Base-by-base conservation (phyloP, 2,113 vertebrate genomes). In the Pterophyllum scalare region DNA sequence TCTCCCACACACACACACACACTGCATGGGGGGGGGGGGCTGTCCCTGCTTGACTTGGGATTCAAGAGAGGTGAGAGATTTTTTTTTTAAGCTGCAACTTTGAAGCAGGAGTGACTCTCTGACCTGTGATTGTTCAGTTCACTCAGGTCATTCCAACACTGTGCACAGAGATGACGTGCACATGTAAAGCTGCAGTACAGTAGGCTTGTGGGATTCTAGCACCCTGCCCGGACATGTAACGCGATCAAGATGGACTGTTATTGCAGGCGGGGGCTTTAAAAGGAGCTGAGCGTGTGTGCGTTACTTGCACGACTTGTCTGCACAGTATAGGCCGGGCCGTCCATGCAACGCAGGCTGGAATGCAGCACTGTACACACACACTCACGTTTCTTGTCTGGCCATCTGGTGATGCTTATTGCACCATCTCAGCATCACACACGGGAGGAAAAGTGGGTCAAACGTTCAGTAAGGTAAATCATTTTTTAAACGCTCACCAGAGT, bases 381-480 rank as follows among this genome's bases (percentile, higher is more conserved):
- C 81, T 59, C 86, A 59, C 20, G 14, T 80, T 84, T 90, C 86
- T 90, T 77, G 93, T 95, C 85, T 90, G 87, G 84, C 93, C 95
- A 95, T 94, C 94, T 95, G 95, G 88, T 91, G 92, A 86, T 78
- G 91, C 86, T 94, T 93, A 94, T 87, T 88, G 79, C 86, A 83
- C 89, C 90, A 87, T 87, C 91, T 80, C 81, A 19, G 20, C 85
- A 89, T 90, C 80, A 60, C 87, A 89, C 87, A 87, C 58, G 3
- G 33, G 54, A 79, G 65, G 3, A 65, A 57, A 91, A 91, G 83
- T 93, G 90, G 94, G 94, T 94, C 94, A 95, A 91, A 94, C 79
- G 83, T 90, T 94, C 89, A 86, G 87, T 70, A 57, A 93, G 93
- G 91, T 94, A 94, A 93, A 93, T 93, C 83, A 81, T 92, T 93